A percentile compares a stretch with the other conserved stretches of the same genome.
Evolutionary conservation across 53 echinoderm and acorn worm species (phyloP).

Genomic region (Paelopatides confundens): DNA sequence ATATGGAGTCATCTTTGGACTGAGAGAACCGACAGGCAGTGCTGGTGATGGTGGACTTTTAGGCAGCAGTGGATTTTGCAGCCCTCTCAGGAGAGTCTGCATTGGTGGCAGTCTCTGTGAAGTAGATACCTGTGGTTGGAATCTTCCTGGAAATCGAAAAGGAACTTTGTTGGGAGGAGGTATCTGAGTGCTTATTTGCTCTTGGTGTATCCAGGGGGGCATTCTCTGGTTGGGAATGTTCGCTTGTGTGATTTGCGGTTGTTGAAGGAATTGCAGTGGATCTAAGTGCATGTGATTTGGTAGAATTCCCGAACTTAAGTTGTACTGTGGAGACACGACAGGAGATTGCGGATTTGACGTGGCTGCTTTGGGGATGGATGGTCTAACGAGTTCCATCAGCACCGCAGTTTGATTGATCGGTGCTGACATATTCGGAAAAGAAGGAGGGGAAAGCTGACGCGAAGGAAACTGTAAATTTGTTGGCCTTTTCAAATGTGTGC

Average conservation of each 20-base stretch:
- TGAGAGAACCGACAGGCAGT: background rate
- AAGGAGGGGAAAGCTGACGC: background rate
- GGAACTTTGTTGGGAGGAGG: constrained; percentile 24
- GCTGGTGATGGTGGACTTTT: constrained; percentile 47
- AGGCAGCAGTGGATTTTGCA: constrained; percentile 3
- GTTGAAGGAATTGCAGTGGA: constrained; percentile 50
- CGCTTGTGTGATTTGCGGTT: constrained; percentile 49
- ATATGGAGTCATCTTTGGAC: background rate
- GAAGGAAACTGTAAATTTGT: constrained; percentile 53
- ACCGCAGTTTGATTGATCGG: constrained; percentile 12
- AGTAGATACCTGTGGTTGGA: constrained; percentile 23
- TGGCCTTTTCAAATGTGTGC: constrained; percentile 44
- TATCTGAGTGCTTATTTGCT: background rate
- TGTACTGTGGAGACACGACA: constrained; percentile 34
- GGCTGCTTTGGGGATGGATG: constrained; percentile 45
- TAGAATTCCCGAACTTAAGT: background rate
- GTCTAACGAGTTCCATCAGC: constrained; percentile 34
- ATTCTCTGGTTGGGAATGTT: constrained; percentile 45
- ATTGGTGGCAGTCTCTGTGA: constrained; percentile 63
- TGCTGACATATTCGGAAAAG: background rate
- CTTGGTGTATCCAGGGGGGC: constrained; percentile 36
- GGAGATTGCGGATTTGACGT: constrained; percentile 29
- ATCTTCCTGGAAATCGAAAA: constrained; percentile 33
- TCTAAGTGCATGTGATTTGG: constrained; percentile 14
- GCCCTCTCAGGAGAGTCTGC: constrained; percentile 25